These are phyloP conservation scores for Plutomurus gul DNA, from an alignment of 1,140 invertebrate species.

Conservation along the genomic window DNA sequence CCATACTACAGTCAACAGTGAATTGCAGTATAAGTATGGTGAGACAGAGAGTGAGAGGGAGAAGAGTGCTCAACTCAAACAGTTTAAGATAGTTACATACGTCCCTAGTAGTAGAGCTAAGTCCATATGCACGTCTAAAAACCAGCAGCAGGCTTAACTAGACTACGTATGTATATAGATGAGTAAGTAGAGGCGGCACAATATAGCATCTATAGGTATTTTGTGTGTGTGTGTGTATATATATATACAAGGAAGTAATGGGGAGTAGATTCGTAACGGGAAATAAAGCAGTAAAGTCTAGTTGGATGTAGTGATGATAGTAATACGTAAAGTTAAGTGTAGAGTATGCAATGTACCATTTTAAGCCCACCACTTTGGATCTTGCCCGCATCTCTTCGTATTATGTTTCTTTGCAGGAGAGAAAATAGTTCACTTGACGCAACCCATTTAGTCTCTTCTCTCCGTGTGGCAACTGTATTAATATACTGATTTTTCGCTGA, in stretches of 20 bases:
- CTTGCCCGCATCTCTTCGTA: constrained; percentile 5
- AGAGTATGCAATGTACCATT: constrained; percentile 18
- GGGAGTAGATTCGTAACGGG: too few species aligned
- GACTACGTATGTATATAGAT: background rate
- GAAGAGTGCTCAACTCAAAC: too few species aligned
- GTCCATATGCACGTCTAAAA: too few species aligned
- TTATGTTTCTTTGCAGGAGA: constrained; percentile 30
- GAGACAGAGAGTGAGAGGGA: too few species aligned
- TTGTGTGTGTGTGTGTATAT: background rate
- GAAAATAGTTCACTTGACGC: constrained; percentile 32
- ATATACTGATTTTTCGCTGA: constrained; percentile 36
- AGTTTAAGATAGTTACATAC: background rate
- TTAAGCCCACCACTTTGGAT: constrained; percentile 14
- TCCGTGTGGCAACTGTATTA: constrained; percentile 34
- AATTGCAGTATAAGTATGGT: too few species aligned
- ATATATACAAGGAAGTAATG: background rate
- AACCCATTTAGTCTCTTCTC: constrained; percentile 40
- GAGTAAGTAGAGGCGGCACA: background rate
- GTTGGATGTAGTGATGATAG: background rate
- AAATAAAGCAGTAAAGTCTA: background rate
- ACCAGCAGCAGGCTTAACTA: background rate
- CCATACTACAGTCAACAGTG: background rate
- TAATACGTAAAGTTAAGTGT: background rate
- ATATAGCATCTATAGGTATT: background rate
- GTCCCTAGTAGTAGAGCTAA: too few species aligned